phyloP scores from a whole-genome alignment of 2,888 invertebrate genomes.

The Diaphora mendica region DNA sequence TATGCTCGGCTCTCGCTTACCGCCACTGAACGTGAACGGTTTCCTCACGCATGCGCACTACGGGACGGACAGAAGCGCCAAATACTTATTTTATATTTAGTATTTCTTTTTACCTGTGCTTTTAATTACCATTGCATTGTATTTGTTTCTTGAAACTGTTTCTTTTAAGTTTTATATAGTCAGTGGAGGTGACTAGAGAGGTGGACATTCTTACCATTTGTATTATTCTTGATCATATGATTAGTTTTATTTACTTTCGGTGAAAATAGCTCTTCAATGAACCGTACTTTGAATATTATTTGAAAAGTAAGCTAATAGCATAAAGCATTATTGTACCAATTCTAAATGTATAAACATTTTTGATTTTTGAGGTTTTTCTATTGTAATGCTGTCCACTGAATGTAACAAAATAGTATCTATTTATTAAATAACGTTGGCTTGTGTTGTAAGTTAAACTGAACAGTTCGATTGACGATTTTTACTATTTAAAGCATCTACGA shows the following conservation, averaged over 20 bases:
- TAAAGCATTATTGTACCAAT: neutral
- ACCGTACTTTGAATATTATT: neutral
- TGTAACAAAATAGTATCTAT: neutral
- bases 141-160: conserved; percentile 22
- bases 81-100: conserved; percentile 56
- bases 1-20: conserved; percentile 47
- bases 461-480: neutral
- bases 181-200: no score
- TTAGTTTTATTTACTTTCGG: neutral
- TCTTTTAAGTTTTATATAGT: conserved; percentile 3
- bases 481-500: no score
- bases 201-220: neutral
- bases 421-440: neutral
- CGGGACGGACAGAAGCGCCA: conserved; percentile 34
- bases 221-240: neutral
- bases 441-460: neutral
- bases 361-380: neutral
- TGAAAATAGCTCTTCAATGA: neutral
- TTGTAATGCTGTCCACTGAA: neutral
- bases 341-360: neutral
- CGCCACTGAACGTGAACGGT: conserved; percentile 52
- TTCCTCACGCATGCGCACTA: conserved; percentile 53
- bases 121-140: conserved; percentile 49
- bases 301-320: neutral
- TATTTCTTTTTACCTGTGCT: conserved; percentile 53